These are phyloP conservation scores for Clunio marinus DNA, from an alignment of 2,888 invertebrate species.

Conservation along the genomic window DNA sequence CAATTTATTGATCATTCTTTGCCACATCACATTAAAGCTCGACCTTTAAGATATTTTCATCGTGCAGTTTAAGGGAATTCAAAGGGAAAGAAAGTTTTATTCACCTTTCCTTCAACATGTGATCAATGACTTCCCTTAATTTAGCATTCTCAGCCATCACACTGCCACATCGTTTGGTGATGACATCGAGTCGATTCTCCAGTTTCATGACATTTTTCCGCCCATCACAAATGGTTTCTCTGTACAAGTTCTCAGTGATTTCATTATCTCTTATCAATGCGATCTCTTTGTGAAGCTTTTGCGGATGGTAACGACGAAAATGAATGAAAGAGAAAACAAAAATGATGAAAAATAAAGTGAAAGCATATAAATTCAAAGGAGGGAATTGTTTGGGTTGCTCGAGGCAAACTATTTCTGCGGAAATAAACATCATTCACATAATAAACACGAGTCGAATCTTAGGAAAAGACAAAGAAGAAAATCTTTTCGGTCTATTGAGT, in stretches of 20 bases:
- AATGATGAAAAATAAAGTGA: not conserved
- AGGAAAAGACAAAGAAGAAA: not conserved
- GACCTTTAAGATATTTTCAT: conserved; percentile 53
- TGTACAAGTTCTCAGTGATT: conserved; percentile 53
- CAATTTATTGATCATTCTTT: conserved; percentile 68
- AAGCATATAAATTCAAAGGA: not conserved
- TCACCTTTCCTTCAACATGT: conserved; percentile 72
- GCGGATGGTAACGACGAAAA: not conserved
- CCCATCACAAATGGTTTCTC: conserved; percentile 49
- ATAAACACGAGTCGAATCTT: not conserved
- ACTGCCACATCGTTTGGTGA: conserved; percentile 70
- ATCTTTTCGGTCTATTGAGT: too few species aligned
- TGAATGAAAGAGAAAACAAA: not conserved
- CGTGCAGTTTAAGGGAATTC: not conserved
- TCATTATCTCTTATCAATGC: conserved; percentile 50
- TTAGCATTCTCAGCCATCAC: conserved; percentile 69
- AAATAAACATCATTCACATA: conserved; percentile 24
- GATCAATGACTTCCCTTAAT: conserved; percentile 74
- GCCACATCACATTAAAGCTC: conserved; percentile 78
- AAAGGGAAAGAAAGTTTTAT: conserved; percentile 14
- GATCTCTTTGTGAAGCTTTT: conserved; percentile 49
- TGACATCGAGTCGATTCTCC: conserved; percentile 71
- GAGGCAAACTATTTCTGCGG: not conserved
- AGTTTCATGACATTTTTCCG: conserved; percentile 58
- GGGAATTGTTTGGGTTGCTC: not conserved